These are phyloP conservation scores for Lasioglossum baleicum DNA, from an alignment of 1,140 invertebrate species.

Conservation along the genomic window DNA sequence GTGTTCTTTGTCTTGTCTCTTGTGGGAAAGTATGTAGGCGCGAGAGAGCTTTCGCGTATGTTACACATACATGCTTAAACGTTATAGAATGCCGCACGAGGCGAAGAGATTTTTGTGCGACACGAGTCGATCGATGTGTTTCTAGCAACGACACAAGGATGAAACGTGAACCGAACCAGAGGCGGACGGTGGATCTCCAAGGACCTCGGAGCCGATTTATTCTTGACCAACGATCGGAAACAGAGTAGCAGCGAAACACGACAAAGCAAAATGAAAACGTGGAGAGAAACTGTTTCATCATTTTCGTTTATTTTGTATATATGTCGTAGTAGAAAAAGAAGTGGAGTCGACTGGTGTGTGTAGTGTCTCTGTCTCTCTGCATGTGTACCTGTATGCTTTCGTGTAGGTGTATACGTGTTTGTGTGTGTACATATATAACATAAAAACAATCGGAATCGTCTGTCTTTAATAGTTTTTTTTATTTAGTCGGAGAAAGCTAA, in stretches of 20 bases:
- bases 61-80: constrained; percentile 17
- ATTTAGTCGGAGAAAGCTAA: constrained; percentile 44
- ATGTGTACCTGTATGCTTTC: too few species aligned
- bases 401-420: too few species aligned
- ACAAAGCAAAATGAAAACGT: constrained; percentile 6
- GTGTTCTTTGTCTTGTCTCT: constrained; percentile 2
- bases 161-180: constrained; percentile 39
- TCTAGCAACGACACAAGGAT: not conserved
- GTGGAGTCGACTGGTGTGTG: constrained; percentile 10
- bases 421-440: not conserved
- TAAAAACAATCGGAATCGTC: constrained; percentile 33
- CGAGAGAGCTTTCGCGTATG: constrained; percentile 37
- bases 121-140: not conserved
- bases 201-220: not conserved
- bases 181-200: constrained; percentile 30
- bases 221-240: not conserved
- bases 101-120: constrained; percentile 31
- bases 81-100: constrained; percentile 52
- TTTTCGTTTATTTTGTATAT: constrained; percentile 36
- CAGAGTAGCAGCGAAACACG: constrained; percentile 10
- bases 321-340: constrained; percentile 22
- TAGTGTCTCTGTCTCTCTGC: too few species aligned
- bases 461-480: constrained; percentile 18
- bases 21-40: constrained; percentile 11
- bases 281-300: constrained; percentile 17